A percentile compares a stretch with the other conserved stretches of the same genome.
Conservation (phyloP, 2,797 vertebrate genomes). For the Argya squamiceps region DNA sequence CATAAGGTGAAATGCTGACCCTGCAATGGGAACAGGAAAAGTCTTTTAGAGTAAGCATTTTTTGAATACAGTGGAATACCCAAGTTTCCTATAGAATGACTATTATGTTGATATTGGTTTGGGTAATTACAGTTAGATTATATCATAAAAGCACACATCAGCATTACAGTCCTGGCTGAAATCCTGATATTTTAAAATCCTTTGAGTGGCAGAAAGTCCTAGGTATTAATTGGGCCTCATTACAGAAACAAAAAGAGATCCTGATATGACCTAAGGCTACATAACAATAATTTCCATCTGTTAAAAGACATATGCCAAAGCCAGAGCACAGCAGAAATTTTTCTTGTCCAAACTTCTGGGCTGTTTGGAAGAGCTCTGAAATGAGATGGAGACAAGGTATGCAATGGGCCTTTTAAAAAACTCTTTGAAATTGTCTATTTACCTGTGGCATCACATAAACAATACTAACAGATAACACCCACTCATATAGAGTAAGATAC, state of each 20-base stretch:
- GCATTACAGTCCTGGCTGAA: slow-evolving; percentile 14
- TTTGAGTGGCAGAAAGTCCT: slow-evolving; percentile 5
- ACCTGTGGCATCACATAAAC: not conserved
- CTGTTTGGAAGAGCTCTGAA: not conserved
- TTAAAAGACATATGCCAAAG: slow-evolving; percentile 30
- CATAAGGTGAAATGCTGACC: not conserved
- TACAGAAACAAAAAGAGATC: slow-evolving; percentile 35
- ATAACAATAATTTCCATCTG: slow-evolving; percentile 55
- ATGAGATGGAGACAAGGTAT: not conserved
- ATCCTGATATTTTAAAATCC: slow-evolving; percentile 29
- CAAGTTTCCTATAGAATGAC: not conserved
- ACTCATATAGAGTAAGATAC: not conserved
- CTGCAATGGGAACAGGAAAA: not conserved
- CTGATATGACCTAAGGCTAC: slow-evolving; percentile 24
- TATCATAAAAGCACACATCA: slow-evolving; percentile 27
- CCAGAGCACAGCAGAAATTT: not conserved
- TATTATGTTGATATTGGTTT: not conserved
- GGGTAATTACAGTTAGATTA: slow-evolving; percentile 35
- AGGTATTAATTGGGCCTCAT: slow-evolving; percentile 46
- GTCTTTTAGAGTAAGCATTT: not conserved
- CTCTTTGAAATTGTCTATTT: not conserved
- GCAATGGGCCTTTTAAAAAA: not conserved
- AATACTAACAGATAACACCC: not conserved
- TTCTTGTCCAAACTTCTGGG: not conserved
- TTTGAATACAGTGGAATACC: not conserved